A percentile compares a stretch with the other conserved stretches of the same genome.
Conservation (phyloP, 2,113 vertebrate genomes). For the Hymenochirus boettgeri region DNA sequence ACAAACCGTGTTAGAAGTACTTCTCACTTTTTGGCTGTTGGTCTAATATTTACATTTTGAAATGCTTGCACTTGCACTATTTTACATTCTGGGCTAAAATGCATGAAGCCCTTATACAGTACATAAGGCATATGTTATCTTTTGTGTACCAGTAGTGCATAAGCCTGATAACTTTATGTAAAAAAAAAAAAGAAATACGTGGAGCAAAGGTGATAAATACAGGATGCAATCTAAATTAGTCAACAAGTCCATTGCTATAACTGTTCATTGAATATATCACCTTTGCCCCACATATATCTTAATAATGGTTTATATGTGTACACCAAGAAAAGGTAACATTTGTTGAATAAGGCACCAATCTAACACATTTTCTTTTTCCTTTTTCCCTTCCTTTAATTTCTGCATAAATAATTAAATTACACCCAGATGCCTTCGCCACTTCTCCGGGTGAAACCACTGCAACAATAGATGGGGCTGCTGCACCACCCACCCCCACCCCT, state of each 20-base stretch:
- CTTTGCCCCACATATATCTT: too few species aligned
- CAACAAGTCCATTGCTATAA: too few species aligned
- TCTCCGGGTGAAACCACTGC: slow-evolving; percentile 92
- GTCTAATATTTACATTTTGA: too few species aligned
- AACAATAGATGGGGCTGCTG: slow-evolving; percentile 77
- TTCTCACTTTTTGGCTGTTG: too few species aligned
- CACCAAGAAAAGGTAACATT: slow-evolving; percentile 36
- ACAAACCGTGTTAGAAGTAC: too few species aligned
- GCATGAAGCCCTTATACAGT: slow-evolving; percentile 73
- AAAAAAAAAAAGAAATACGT: too few species aligned
- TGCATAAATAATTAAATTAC: slow-evolving; percentile 68
- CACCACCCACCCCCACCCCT: slow-evolving; percentile 72
- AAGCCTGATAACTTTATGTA: too few species aligned
- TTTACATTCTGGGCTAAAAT: slow-evolving; percentile 55
- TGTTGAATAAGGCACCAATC: slow-evolving; percentile 68
- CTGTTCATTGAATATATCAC: too few species aligned
- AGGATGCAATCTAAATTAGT: too few species aligned
- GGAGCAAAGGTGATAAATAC: too few species aligned
- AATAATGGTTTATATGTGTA: neutral
- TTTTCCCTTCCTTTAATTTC: slow-evolving; percentile 68
- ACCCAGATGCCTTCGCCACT: slow-evolving; percentile 95
- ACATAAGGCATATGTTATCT: slow-evolving; percentile 57
- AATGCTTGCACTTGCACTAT: slow-evolving; percentile 48
- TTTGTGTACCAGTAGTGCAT: slow-evolving; percentile 9
- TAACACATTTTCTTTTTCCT: slow-evolving; percentile 55